Percentiles rank a stretch among this genome's conserved stretches.
Conservation (phyloP, 2,797 vertebrate species). For the Poecile montanus region DNA sequence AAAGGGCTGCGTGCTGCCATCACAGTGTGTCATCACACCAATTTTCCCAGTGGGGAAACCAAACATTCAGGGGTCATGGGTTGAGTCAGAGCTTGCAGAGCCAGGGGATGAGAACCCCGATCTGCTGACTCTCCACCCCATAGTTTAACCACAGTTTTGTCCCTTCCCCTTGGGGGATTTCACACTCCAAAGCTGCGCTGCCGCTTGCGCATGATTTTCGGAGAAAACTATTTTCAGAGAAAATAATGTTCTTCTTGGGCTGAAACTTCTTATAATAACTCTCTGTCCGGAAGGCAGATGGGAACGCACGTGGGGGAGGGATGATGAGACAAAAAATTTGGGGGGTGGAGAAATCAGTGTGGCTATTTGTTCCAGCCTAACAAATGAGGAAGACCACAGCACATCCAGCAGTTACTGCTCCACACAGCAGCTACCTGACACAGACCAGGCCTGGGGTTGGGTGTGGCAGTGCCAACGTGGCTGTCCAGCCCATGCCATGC, state of each 20-base stretch:
- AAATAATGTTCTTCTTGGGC: neutral
- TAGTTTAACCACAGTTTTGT: neutral
- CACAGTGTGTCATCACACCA: neutral
- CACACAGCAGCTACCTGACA: neutral
- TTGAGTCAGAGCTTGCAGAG: conserved; percentile 7
- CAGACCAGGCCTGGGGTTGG: neutral
- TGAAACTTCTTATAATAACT: neutral
- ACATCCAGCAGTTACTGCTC: neutral
- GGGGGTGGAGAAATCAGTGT: neutral
- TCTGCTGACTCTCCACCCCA: conserved; percentile 8
- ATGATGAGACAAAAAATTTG: neutral
- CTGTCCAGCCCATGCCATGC: neutral
- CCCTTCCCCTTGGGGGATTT: neutral
- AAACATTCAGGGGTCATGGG: neutral
- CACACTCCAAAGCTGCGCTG: neutral
- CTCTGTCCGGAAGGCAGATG: accelerated
- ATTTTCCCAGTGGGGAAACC: neutral
- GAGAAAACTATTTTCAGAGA: neutral
- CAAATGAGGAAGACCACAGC: neutral
- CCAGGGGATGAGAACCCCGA: neutral
- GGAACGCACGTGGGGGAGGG: neutral
- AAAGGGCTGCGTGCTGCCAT: neutral
- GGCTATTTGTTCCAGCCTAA: neutral
- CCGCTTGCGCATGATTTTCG: accelerated
- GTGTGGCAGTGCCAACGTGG: neutral